These are phyloP conservation scores for Larimichthys crocea DNA, from an alignment of 2,113 vertebrate genomes.

Conservation along the genomic window DNA sequence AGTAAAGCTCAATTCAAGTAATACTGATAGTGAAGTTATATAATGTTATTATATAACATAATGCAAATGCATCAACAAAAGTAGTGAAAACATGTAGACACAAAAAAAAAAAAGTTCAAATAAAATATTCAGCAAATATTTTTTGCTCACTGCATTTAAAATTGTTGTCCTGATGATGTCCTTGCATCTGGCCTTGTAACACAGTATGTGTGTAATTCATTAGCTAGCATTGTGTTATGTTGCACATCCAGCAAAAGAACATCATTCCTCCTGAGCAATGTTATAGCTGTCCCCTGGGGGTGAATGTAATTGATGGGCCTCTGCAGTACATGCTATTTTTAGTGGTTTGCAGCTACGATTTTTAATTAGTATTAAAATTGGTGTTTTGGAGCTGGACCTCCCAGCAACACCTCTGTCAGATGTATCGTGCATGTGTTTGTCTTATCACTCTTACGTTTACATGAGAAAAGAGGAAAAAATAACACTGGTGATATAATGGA, in stretches of 20 bases:
- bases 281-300: slow-evolving; percentile 67
- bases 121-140: not conserved
- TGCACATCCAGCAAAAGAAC: slow-evolving; percentile 61
- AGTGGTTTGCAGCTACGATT: slow-evolving; percentile 64
- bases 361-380: slow-evolving; percentile 77
- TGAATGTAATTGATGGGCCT: slow-evolving; percentile 74
- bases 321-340: slow-evolving; percentile 75
- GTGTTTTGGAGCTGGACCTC: slow-evolving; percentile 61
- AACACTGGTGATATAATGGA: slow-evolving; percentile 2
- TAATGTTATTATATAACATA: too few relatives aligned
- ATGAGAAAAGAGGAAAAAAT: not conserved
- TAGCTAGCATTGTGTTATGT: slow-evolving; percentile 67
- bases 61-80: not conserved
- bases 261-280: slow-evolving; percentile 61
- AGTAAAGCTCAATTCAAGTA: too few relatives aligned
- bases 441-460: not conserved
- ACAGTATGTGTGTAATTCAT: slow-evolving; percentile 62
- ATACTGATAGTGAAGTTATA: too few relatives aligned
- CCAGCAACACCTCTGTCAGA: slow-evolving; percentile 53
- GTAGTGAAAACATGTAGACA: not conserved
- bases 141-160: slow-evolving; percentile 10
- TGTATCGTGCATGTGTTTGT: not conserved
- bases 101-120: not conserved
- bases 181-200: slow-evolving; percentile 62
- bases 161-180: slow-evolving; percentile 28